These are phyloP conservation scores for Limnephilus marmoratus DNA, from an alignment of 2,888 invertebrate species.

Conservation along the genomic window DNA sequence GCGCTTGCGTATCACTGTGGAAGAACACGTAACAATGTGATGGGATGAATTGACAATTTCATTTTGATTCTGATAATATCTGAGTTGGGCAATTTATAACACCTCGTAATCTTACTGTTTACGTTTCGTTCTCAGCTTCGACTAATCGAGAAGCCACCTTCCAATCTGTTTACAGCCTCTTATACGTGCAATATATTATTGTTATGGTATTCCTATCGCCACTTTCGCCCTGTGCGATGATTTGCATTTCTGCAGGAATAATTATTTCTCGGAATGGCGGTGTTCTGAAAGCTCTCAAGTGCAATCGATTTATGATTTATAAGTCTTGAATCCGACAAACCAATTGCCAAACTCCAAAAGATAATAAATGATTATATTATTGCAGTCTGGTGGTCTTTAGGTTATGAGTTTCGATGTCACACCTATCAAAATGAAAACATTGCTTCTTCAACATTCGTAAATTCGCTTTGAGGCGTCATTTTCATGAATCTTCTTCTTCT, in stretches of 20 bases:
- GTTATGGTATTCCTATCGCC: conserved; percentile 7
- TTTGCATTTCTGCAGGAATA: background rate
- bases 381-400: background rate
- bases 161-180: conserved; percentile 13
- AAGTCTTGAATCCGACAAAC: background rate
- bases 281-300: background rate
- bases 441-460: no score
- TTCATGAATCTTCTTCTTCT: no score
- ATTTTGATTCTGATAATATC: background rate
- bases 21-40: no score
- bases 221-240: conserved; percentile 1
- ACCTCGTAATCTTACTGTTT: background rate
- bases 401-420: background rate
- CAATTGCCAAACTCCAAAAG: background rate
- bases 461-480: no score
- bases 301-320: conserved; percentile 13
- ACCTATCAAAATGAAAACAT: background rate
- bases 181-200: background rate
- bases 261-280: conserved; percentile 19
- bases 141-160: conserved; percentile 30
- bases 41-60: no score
- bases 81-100: background rate
- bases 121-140: background rate
- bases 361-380: conserved; percentile 20
- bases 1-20: no score